Base-by-base conservation (phyloP, 2,113 vertebrate genomes). In the Meles meles region DNA sequence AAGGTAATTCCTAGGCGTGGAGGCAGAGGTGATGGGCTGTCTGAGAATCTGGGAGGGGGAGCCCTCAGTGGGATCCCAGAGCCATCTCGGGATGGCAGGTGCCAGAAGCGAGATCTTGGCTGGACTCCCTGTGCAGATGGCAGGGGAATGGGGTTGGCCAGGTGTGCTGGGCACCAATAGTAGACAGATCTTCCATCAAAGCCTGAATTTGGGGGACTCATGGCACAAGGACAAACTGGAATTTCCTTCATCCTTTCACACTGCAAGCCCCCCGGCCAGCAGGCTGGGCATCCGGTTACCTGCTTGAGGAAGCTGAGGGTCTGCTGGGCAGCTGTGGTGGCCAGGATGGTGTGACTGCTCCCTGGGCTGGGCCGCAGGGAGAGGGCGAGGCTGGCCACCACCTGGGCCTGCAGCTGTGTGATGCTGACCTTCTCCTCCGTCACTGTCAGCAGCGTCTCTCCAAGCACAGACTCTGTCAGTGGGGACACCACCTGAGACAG, bases 361-460 rank as follows among this genome's bases (percentile, higher is more conserved):
- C 99, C 99, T 0, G 99, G 99, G 97, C 99, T 99, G 95, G 99
- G 99, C 93, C 99, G 99, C 49, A 99, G 99, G 11, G 99, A 99
- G 96, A 99, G 99, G 6, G 99, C 98, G 57, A 99, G 99, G 96
- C 99, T 99, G 55, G 99, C 99, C 67, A 99, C 98, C 82, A 99
- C 99, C 92, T 99, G 99, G 63, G 99, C 99, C 29, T 99, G 99
- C 97, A 99, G 98, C 97, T 99, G 99, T 0, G 98, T 99, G 98
- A 99, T 99, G 98, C 99, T 99, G 93, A 99, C 99, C 97, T 99
- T 99, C 94, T 99, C 99, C n/a, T 99, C 99, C 0, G 99, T 99
- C 98, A 99, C 99, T 0, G 99, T 99, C 98, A 99, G 99, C 17
- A 98, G 91, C 0, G 99, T 99, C 98, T 99, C 99, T 0, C 99